phyloP scores from a whole-genome alignment of 2,888 invertebrate genomes.

The Troides helena region DNA sequence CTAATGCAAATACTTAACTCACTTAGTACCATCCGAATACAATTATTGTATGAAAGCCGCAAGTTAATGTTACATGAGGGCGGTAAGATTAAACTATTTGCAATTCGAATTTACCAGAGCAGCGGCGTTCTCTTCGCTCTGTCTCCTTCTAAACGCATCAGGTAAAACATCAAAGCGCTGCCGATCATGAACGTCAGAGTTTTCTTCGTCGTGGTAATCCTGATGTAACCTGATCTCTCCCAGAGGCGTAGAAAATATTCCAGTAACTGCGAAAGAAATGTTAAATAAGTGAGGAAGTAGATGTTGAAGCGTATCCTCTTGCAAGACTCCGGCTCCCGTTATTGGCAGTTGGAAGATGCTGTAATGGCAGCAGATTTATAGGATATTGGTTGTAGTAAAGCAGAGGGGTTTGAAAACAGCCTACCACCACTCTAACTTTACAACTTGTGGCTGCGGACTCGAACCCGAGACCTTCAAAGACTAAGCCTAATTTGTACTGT shows the following conservation, averaged over 20 bases:
- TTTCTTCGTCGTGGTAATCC: conserved; percentile 60
- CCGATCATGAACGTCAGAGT: conserved; percentile 72
- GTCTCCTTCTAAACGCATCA: conserved; percentile 73
- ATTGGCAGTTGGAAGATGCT: no score
- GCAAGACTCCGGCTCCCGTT: no score
- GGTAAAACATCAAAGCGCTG: conserved; percentile 69
- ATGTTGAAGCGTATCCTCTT: no score
- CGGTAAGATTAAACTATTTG: conserved; percentile 11
- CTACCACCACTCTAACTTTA: no score
- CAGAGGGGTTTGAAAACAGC: no score
- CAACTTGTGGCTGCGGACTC: no score
- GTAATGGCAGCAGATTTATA: no score
- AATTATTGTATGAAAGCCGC: conserved; percentile 22
- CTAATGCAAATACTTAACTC: conserved; percentile 1
- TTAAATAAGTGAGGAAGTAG: no score
- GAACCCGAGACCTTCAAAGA: no score
- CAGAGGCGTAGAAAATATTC: conserved; percentile 65
- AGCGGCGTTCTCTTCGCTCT: conserved; percentile 61
- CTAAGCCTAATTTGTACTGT: no score
- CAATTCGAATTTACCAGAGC: conserved; percentile 55
- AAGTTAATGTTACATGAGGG: conserved; percentile 7
- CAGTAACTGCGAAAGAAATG: conserved; percentile 51
- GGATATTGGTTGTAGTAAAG: no score
- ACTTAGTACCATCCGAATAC: conserved; percentile 7
- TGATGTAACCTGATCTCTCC: conserved; percentile 56